Base-by-base conservation (phyloP, 1,140 invertebrate species). In the Lethrus apterus region DNA sequence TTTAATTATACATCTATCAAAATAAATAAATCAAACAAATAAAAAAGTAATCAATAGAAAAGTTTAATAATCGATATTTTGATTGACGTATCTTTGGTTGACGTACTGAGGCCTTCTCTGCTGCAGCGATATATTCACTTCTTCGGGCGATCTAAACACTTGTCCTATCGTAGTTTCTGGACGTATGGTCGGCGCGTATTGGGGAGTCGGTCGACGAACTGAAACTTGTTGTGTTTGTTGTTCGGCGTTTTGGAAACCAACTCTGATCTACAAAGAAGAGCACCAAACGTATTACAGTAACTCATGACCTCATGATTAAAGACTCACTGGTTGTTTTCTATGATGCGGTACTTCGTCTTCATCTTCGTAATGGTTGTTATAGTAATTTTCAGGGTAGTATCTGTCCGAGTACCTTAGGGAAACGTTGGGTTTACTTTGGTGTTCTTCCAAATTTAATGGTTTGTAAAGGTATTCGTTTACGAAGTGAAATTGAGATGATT, bases 401-500 rank as follows among this genome's bases (percentile, higher is more conserved):
- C 89, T 75, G 57, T 94, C 89, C 33, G 87, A 89, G 70, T 94
- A 93, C 56, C 82, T 75, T 26, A 89, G 67, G 1, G 84, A 83
- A 3, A 89, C 80, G 63, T 92, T 93, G 1, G 84, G 84, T 55
- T 84, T 86, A 24, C 70, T 76, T 55, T 85, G 79, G 13, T 81
- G 82, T 65, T 90, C 86, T 54, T 86, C 84, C 21, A 81, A 72
- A 60, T 90, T 89, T 55, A 91, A 73, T 3, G 89, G 87, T 59
- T 89, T 84, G 74, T 94, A 93, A 7, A 94, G 71, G 63, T 89
- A 93, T 47, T 94, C 89, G 64, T 94, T 94, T 35, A 94, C 89
- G 58, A 93, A 91, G 59, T 92, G 87, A 60, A 84, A 94, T 57
- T 91, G 85, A 1, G 87, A 83, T 1, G 88, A 91, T 65, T 89